A percentile compares a stretch with the other conserved stretches of the same genome.
Evolutionary conservation across 2,888 invertebrate genomes (phyloP).

Genomic region (Sesia apiformis): DNA sequence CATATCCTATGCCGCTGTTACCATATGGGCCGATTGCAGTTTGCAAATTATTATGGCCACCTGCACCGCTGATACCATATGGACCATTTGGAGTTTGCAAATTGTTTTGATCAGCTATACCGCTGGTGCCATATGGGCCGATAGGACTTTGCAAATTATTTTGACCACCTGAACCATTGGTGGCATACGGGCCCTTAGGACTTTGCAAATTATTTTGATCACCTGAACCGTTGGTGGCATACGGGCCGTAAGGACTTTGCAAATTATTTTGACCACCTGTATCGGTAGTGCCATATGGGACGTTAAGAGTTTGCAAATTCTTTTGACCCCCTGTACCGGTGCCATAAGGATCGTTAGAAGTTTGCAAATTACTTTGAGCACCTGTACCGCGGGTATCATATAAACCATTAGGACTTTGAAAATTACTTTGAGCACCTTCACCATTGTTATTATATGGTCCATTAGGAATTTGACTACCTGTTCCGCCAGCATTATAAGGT

Average conservation of each 20-base stretch:
- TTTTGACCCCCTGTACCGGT: neutral
- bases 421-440: neutral
- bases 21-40: constrained; percentile 1
- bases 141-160: constrained; percentile 2
- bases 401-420: constrained; percentile 4
- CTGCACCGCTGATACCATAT: constrained; percentile 3
- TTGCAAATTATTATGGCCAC: constrained; percentile 6
- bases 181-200: constrained; percentile 2
- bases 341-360: constrained; percentile 4
- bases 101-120: neutral
- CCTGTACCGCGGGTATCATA: constrained; percentile 2
- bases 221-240: constrained; percentile 2
- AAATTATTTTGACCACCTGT: neutral
- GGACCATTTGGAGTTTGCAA: constrained; percentile 3
- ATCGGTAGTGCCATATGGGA: constrained; percentile 4
- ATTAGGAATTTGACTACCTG: neutral
- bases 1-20: neutral
- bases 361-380: neutral
- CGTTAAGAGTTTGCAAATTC: constrained; percentile 1
- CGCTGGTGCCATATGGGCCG: neutral
- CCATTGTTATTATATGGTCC: constrained; percentile 1
- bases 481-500: neutral
- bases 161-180: constrained; percentile 1
- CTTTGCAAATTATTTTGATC: neutral
- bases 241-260: constrained; percentile 5